phyloP scores from a whole-genome alignment of 2,113 vertebrate species.

The Sardina pilchardus region DNA sequence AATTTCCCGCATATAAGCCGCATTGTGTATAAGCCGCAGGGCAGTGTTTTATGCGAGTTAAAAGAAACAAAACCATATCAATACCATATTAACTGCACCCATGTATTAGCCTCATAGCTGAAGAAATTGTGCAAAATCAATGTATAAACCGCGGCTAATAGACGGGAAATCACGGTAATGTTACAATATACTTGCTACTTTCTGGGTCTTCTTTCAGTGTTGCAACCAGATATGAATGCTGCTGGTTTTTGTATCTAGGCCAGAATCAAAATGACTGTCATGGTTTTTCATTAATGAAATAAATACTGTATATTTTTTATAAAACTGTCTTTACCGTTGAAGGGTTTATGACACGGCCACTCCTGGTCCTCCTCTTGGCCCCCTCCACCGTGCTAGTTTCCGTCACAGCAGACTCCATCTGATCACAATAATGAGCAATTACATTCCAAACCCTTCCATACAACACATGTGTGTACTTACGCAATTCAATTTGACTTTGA shows the following conservation, averaged over 20 bases:
- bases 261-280: not conserved
- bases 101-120: too few relatives aligned
- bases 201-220: not conserved
- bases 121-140: too few relatives aligned
- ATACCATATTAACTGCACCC: too few relatives aligned
- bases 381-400: conserved; percentile 73
- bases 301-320: not conserved
- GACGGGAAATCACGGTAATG: too few relatives aligned
- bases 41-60: too few relatives aligned
- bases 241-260: too few relatives aligned
- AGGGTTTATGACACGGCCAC: conserved; percentile 69
- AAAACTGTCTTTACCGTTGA: conserved; percentile 38
- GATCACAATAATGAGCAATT: conserved; percentile 1
- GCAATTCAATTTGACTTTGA: too few relatives aligned
- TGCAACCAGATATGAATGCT: not conserved
- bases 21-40: too few relatives aligned
- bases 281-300: not conserved
- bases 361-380: conserved; percentile 79
- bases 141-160: too few relatives aligned
- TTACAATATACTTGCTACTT: not conserved
- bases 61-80: too few relatives aligned
- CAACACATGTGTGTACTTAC: not conserved
- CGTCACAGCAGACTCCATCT: conserved; percentile 72
- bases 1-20: too few relatives aligned
- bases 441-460: not conserved